Conservation (phyloP, 2,888 invertebrate genomes). For the Drosophila lacicola region DNA sequence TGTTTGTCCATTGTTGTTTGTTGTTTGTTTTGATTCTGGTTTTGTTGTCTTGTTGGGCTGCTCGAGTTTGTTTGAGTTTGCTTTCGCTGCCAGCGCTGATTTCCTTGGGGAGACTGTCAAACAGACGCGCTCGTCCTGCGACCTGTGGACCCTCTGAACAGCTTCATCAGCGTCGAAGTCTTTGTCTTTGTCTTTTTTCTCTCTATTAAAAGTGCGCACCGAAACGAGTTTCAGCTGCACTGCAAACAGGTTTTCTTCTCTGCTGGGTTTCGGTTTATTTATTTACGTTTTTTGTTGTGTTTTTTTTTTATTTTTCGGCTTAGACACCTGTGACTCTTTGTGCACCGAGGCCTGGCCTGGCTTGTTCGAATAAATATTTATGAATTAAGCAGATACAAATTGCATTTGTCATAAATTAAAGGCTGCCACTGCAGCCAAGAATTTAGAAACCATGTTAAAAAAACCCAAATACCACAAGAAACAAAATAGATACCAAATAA, state of each 20-base stretch:
- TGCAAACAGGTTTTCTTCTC: slow-evolving; percentile 46
- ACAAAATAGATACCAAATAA: slow-evolving; percentile 33
- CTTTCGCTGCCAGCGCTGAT: slow-evolving; percentile 55
- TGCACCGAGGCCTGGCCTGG: not conserved
- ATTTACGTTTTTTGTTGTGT: slow-evolving; percentile 5
- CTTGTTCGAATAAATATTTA: slow-evolving; percentile 60
- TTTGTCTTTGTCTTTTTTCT: slow-evolving; percentile 29
- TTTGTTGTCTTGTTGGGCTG: slow-evolving; percentile 42
- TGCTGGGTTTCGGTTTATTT: too few relatives aligned
- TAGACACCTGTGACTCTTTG: slow-evolving; percentile 45
- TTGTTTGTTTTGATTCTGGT: slow-evolving; percentile 14
- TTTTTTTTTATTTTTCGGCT: slow-evolving; percentile 12
- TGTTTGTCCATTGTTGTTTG: slow-evolving; percentile 11
- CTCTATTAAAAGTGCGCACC: slow-evolving; percentile 44
- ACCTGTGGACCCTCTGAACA: slow-evolving; percentile 26
- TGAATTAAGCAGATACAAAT: slow-evolving; percentile 71
- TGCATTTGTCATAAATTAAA: slow-evolving; percentile 64
- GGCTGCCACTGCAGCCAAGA: slow-evolving; percentile 39
- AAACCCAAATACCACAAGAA: slow-evolving; percentile 1
- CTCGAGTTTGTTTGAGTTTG: slow-evolving; percentile 54
- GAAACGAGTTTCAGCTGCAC: slow-evolving; percentile 63
- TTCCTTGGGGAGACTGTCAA: slow-evolving; percentile 66
- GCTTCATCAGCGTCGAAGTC: slow-evolving; percentile 58
- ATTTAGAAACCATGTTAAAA: slow-evolving; percentile 30
- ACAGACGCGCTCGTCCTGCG: slow-evolving; percentile 41